Evolutionary conservation across 2,113 vertebrate genomes (phyloP).

Genomic region (Australoheros scitulus): DNA sequence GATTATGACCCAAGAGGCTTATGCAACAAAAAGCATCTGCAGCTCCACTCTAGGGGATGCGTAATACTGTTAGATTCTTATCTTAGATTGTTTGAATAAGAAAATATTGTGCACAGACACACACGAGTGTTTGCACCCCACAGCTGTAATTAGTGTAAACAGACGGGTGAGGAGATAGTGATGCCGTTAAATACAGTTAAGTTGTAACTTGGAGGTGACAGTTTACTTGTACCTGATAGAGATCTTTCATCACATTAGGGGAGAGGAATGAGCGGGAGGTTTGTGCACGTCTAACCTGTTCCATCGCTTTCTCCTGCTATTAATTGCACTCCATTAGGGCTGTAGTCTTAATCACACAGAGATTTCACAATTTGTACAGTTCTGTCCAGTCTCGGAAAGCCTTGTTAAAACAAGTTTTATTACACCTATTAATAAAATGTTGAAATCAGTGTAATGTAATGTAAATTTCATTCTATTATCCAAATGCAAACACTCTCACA

Average conservation of each 20-base stretch:
- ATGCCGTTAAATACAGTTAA: conserved; percentile 62
- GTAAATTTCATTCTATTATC: too few relatives aligned
- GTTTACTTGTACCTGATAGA: conserved; percentile 14
- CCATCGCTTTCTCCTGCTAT: too few relatives aligned
- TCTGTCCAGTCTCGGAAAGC: too few relatives aligned
- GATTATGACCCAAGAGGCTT: conserved; percentile 28
- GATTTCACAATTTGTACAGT: too few relatives aligned
- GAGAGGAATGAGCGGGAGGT: neutral
- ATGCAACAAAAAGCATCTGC: conserved; percentile 38
- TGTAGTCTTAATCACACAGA: too few relatives aligned
- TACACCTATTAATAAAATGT: too few relatives aligned
- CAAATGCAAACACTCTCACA: too few relatives aligned
- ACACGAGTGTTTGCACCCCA: neutral
- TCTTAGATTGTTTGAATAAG: conserved; percentile 44
- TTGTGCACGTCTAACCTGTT: neutral
- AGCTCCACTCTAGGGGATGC: conserved; percentile 7
- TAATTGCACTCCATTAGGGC: too few relatives aligned
- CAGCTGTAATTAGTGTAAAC: conserved; percentile 50
- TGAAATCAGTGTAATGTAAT: too few relatives aligned
- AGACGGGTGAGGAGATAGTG: conserved; percentile 9
- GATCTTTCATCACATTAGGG: neutral
- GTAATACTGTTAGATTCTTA: conserved; percentile 50
- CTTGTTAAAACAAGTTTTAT: too few relatives aligned
- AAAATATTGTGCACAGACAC: conserved; percentile 15
- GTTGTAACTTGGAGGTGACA: conserved; percentile 11